phyloP scores from a whole-genome alignment of 2,888 invertebrate genomes.

The Himalopsyche anomala region DNA sequence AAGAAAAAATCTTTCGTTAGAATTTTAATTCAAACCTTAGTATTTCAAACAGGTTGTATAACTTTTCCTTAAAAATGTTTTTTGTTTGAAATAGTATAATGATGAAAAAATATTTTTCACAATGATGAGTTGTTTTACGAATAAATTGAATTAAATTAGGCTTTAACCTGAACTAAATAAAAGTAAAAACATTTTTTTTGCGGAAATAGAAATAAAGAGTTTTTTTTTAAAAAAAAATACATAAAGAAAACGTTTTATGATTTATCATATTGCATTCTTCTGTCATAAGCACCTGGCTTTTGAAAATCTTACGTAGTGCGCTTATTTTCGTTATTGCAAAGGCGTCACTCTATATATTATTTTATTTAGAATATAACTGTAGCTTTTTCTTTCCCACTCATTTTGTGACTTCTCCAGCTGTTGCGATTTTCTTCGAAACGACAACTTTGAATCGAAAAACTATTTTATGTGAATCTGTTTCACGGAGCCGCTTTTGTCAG shows the following conservation, averaged over 20 bases:
- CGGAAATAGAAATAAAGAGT: background rate
- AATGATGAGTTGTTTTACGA: too few relatives aligned
- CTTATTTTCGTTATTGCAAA: slow-evolving; percentile 2
- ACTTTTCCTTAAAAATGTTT: too few relatives aligned
- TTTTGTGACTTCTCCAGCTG: slow-evolving; percentile 49
- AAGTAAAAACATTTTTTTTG: background rate
- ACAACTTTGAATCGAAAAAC: slow-evolving; percentile 63
- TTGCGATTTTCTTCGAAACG: slow-evolving; percentile 47
- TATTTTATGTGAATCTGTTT: slow-evolving; percentile 58
- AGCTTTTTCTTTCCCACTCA: background rate
- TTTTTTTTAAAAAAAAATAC: background rate
- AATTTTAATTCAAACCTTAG: too few relatives aligned
- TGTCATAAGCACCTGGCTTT: slow-evolving; percentile 9
- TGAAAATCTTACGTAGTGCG: background rate
- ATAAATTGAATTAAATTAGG: too few relatives aligned
- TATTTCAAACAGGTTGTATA: too few relatives aligned
- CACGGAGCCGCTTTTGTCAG: slow-evolving; percentile 16
- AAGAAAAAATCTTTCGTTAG: too few relatives aligned
- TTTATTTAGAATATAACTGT: slow-evolving; percentile 49
- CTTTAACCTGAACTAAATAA: too few relatives aligned
- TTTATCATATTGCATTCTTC: background rate
- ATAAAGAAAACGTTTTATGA: background rate
- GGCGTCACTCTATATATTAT: slow-evolving; percentile 46
- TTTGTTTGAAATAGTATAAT: too few relatives aligned
- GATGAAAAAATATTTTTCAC: too few relatives aligned